Conservation (phyloP, 2,888 invertebrate genomes). For the Napeogenes inachia region DNA sequence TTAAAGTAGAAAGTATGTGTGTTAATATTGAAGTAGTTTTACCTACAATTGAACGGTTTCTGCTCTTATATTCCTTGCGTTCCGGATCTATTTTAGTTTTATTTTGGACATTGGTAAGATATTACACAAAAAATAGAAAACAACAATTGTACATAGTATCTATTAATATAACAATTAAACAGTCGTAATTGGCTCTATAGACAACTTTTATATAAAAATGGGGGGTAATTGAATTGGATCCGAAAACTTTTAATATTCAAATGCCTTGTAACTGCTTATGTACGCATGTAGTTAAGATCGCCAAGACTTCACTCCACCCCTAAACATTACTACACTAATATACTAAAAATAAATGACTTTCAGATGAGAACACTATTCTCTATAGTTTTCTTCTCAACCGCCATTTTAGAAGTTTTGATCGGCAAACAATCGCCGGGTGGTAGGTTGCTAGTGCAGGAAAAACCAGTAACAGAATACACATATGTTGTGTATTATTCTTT, state of each 20-base stretch:
- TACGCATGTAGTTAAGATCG: no score
- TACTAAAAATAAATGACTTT: slow-evolving; percentile 9
- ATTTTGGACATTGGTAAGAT: slow-evolving; percentile 45
- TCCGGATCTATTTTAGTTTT: slow-evolving; percentile 38
- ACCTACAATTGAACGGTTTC: slow-evolving; percentile 42
- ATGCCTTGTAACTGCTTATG: no score
- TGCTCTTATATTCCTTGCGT: slow-evolving; percentile 43
- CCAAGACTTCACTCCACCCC: no score
- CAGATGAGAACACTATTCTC: slow-evolving; percentile 43
- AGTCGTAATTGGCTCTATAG: no score
- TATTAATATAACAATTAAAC: no score
- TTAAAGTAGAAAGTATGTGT: slow-evolving; percentile 35
- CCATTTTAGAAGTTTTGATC: slow-evolving; percentile 36
- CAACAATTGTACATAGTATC: no score
- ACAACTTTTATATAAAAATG: no score
- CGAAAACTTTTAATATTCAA: no score
- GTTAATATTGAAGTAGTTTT: slow-evolving; percentile 38
- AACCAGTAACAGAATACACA: slow-evolving; percentile 12
- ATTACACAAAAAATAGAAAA: no score
- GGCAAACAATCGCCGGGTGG: slow-evolving; percentile 26
- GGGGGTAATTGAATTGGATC: no score
- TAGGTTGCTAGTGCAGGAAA: slow-evolving; percentile 14
- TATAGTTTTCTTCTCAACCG: slow-evolving; percentile 35
- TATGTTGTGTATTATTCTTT: slow-evolving; percentile 30
- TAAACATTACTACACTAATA: no score